Evolutionary conservation across 2,797 vertebrate genomes (phyloP), one percentile per base, ranked within the genome.

Genomic region (Pachyuromys duprasi): DNA sequence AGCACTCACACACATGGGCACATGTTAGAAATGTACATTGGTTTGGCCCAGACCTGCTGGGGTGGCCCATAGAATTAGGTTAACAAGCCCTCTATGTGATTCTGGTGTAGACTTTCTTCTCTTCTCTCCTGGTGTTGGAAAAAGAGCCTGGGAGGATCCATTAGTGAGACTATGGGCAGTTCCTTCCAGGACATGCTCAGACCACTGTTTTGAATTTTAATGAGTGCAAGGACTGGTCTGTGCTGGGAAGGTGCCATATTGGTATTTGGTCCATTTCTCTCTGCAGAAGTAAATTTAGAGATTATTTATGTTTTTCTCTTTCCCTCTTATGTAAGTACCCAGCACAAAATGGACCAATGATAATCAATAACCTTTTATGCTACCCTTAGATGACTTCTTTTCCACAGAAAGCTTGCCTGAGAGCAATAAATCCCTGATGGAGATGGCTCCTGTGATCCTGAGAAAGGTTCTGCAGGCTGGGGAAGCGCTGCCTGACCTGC

Each of bases 291-390:
- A 76, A 96, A 87, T 93, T 95, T 49, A 53, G 90, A 86, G 65
- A 75, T 95, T 95, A 80, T 97, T 97, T 97, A 74, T 92, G 60
- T 80, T 83, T 95, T 94, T 76, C 55, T 65, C 86, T 55, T 13
- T 49, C 45, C 33, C 31, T 17, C 45, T 91, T 75, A 83, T 62
- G 93, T 87, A 82, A 96, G 95, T 95, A 92, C 95, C 89, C 75
- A 89, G 90, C 92, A 62, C 31, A 57, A 80, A 86, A 70, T 22
- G 22, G 45, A 89, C 92, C 86, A 74, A 36, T 89, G 94, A 28
- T 94, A 94, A 97, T 96, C 96, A 96, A 97, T 97, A 97, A 95
- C 96, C 94, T 96, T 94, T 97, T 95, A 96, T 45, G 79, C 9
- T 89, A 80, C 3, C 62, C 86, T 57, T 81, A 82, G 93, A 75